Percentiles rank a stretch among this genome's conserved stretches.
phyloP scores from a whole-genome alignment of 2,113 vertebrate species.

The Speoplatyrhinus poulsoni region DNA sequence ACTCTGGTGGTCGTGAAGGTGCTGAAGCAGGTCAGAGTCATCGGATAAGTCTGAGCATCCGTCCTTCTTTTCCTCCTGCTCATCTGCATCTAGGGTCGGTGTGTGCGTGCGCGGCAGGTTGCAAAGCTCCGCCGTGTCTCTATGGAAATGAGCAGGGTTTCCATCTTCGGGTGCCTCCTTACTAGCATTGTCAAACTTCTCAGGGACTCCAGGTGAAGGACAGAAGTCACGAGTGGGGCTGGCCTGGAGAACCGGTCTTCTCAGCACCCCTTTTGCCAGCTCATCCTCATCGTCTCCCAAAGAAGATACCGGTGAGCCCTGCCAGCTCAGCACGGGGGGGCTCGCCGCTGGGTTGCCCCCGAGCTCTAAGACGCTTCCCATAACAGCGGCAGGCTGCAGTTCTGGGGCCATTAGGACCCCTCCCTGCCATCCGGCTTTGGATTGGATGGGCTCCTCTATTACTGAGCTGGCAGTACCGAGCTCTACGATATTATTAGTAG shows the following conservation, averaged over 20 bases:
- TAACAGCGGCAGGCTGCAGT: constrained; percentile 67
- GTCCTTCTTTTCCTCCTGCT: constrained; percentile 39
- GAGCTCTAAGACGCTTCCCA: constrained; percentile 61
- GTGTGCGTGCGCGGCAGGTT: constrained; percentile 34
- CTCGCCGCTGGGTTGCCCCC: constrained; percentile 72
- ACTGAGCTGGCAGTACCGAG: constrained; percentile 39
- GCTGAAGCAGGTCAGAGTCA: constrained; percentile 31
- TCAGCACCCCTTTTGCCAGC: constrained; percentile 65
- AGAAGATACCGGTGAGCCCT: constrained; percentile 75
- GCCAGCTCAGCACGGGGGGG: constrained; percentile 80
- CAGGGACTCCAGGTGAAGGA: constrained; percentile 49
- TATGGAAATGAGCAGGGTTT: constrained; percentile 22
- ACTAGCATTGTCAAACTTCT: constrained; percentile 21
- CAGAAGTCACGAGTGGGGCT: constrained; percentile 70
- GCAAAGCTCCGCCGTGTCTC: constrained; percentile 33
- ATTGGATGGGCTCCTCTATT: constrained; percentile 51
- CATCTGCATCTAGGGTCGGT: constrained; percentile 44
- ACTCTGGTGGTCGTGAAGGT: constrained; percentile 63
- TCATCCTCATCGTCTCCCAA: constrained; percentile 73
- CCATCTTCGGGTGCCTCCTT: constrained; percentile 19
- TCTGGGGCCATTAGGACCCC: constrained; percentile 71
- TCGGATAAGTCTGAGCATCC: constrained; percentile 30
- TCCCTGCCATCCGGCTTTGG: constrained; percentile 56
- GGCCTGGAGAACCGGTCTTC: constrained; percentile 74
- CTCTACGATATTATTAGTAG: constrained; percentile 70